These are phyloP conservation scores for Anomalospiza imberbis DNA, from an alignment of 2,797 vertebrate genomes.

Conservation along the genomic window DNA sequence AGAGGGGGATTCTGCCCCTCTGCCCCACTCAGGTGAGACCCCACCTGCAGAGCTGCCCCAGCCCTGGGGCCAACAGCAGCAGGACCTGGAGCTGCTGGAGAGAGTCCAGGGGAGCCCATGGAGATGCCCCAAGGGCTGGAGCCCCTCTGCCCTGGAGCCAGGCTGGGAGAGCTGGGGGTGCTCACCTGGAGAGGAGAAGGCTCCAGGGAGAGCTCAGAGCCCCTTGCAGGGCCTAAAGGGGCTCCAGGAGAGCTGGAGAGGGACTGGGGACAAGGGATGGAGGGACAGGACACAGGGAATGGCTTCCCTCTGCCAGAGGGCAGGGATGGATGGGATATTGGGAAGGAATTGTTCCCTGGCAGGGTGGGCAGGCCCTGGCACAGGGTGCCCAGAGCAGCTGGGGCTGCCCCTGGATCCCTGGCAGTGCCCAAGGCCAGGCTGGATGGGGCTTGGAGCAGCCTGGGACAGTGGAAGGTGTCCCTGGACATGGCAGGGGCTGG, in stretches of 20 bases:
- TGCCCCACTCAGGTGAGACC: neutral
- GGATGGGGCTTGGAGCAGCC: fast-evolving
- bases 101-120: fast-evolving
- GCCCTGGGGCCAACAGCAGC: neutral
- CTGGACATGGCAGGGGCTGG: neutral
- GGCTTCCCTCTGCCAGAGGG: neutral
- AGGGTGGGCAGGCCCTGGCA: neutral
- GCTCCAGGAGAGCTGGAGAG: neutral
- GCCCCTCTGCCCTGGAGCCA: neutral
- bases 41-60: neutral
- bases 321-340: fast-evolving
- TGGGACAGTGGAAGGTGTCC: fast-evolving
- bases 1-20: neutral
- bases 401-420: neutral
- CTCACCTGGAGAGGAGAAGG: neutral
- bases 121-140: neutral
- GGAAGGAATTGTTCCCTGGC: neutral
- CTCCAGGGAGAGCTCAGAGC: neutral
- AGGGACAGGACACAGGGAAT: fast-evolving
- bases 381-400: neutral
- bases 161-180: neutral
- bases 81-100: neutral
- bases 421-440: neutral
- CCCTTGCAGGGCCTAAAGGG: fast-evolving
- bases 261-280: neutral